A percentile compares a stretch with the other conserved stretches of the same genome.
Evolutionary conservation across 2,113 vertebrate species (phyloP).

Genomic region (Tyrannus savana): DNA sequence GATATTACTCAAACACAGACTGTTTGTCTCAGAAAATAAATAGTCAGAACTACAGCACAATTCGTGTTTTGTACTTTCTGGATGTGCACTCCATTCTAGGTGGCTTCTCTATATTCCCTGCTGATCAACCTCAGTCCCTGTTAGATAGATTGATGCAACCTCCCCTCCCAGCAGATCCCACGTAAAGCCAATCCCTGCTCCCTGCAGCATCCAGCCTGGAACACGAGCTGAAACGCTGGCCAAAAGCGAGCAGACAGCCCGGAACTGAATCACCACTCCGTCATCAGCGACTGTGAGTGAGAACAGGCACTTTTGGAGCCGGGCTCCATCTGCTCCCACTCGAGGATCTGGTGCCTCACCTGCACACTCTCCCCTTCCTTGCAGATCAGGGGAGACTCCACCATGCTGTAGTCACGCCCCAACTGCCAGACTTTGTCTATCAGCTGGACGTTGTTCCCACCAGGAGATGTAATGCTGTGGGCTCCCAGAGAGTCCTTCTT

Average conservation of each 20-base stretch:
- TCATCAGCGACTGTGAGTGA: not conserved
- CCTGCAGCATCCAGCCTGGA: not conserved
- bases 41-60: not conserved
- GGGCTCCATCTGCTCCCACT: slow-evolving; percentile 35
- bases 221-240: not conserved
- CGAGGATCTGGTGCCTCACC: slow-evolving; percentile 71
- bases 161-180: not conserved
- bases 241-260: not conserved
- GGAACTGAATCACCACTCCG: not conserved
- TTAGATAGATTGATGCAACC: no score
- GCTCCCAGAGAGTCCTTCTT: slow-evolving; percentile 87
- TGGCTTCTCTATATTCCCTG: not conserved
- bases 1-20: not conserved
- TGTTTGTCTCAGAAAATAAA: not conserved
- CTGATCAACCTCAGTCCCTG: not conserved
- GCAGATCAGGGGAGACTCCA: slow-evolving; percentile 90
- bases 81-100: not conserved
- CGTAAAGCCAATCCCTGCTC: not conserved
- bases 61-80: not conserved
- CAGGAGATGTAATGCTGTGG: slow-evolving; percentile 84
- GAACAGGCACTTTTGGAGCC: not conserved
- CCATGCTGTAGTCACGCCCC: slow-evolving; percentile 94
- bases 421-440: slow-evolving; percentile 90
- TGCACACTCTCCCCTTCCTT: slow-evolving; percentile 96
- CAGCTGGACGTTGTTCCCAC: slow-evolving; percentile 85